phyloP scores from a whole-genome alignment of 2,797 vertebrate genomes.

The Acipenser transmontanus region DNA sequence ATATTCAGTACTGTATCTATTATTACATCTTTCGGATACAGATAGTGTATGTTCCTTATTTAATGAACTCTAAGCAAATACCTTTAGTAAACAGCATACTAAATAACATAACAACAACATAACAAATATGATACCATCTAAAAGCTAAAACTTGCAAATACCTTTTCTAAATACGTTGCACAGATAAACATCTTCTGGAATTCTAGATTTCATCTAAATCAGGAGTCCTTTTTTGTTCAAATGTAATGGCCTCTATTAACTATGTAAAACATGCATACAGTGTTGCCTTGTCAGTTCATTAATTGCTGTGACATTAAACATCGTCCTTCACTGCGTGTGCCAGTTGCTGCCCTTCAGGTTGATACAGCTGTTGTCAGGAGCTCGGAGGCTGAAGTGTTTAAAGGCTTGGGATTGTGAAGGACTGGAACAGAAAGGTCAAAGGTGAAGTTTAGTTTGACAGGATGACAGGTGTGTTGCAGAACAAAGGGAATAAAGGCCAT shows the following conservation, averaged over 20 bases:
- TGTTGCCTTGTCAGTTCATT: slow-evolving; percentile 44
- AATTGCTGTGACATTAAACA: slow-evolving; percentile 41
- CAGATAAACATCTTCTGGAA: too few species aligned
- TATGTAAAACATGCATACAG: background rate
- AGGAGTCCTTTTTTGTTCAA: too few species aligned
- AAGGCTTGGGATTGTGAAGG: slow-evolving; percentile 42
- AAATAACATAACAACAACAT: too few species aligned
- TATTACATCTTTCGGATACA: too few species aligned
- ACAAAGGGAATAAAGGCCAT: slow-evolving; percentile 42
- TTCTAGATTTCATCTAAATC: too few species aligned
- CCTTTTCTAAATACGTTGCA: too few species aligned
- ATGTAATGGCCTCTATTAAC: background rate
- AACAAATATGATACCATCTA: too few species aligned
- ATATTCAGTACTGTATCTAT: too few species aligned
- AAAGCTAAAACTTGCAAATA: too few species aligned
- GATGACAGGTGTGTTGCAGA: slow-evolving; percentile 57
- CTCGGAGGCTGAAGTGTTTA: background rate
- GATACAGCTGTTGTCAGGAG: slow-evolving; percentile 75
- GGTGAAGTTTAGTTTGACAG: slow-evolving; percentile 56
- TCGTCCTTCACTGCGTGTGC: slow-evolving; percentile 54
- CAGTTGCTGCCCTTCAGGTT: slow-evolving; percentile 79
- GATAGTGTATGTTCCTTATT: too few species aligned
- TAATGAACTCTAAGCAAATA: too few species aligned
- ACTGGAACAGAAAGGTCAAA: slow-evolving; percentile 56
- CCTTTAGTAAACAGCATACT: too few species aligned